phyloP scores from a whole-genome alignment of 2,113 vertebrate species.

The Grammatotria lemairii region DNA sequence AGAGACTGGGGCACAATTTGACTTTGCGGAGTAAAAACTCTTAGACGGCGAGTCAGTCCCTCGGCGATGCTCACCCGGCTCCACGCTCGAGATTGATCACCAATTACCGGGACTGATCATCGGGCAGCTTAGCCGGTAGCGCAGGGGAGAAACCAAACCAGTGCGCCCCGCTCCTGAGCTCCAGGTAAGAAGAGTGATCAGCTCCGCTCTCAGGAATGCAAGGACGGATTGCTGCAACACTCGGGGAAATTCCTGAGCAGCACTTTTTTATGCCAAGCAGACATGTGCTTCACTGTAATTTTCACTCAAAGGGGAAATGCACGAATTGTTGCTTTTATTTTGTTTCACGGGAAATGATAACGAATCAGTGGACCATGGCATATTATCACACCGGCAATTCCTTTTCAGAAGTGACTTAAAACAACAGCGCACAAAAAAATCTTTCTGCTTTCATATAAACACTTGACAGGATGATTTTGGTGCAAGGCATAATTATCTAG shows the following conservation, averaged over 20 bases:
- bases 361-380: background rate
- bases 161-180: background rate
- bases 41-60: background rate
- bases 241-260: slow-evolving; percentile 64
- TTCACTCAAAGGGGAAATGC: background rate
- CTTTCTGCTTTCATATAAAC: background rate
- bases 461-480: background rate
- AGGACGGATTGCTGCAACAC: slow-evolving; percentile 59
- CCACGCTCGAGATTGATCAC: slow-evolving; percentile 23
- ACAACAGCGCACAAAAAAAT: background rate
- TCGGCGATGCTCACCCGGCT: slow-evolving; percentile 41
- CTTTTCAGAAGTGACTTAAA: background rate
- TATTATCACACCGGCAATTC: background rate
- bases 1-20: slow-evolving; percentile 23
- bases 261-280: slow-evolving; percentile 35
- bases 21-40: background rate
- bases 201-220: slow-evolving; percentile 61
- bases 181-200: slow-evolving; percentile 60
- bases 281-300: slow-evolving; percentile 31
- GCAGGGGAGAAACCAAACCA: slow-evolving; percentile 6
- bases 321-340: background rate
- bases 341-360: background rate
- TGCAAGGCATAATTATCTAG: background rate
- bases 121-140: background rate
- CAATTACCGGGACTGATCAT: slow-evolving; percentile 11